Base-by-base conservation (phyloP, 2,888 invertebrate species). In the Tubulanus polymorphus region DNA sequence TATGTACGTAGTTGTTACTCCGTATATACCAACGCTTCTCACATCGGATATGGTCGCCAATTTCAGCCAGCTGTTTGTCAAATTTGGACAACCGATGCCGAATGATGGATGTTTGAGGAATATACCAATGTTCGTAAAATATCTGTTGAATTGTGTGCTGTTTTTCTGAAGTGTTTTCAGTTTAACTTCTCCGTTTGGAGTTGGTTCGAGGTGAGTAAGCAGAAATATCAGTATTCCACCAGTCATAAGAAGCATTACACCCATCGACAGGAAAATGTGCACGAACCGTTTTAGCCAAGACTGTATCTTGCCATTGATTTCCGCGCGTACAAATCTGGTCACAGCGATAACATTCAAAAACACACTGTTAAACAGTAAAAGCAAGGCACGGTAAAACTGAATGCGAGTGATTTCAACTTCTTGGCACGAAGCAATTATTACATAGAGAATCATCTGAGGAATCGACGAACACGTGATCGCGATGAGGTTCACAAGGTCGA, bases 371-470 rank as follows among this genome's bases (percentile, higher is more conserved):
- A 63, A 30, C 12, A 74, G 62, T n/a, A 70, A 56, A 6, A 71
- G 53, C 25, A 57, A 37, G 1, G 69, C 68, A 53, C 69, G 70
- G 10, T 55, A 54, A 23, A 70, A 51, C 58, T 69, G 68, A 54
- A 66, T 70, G 37, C 64, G 56, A 37, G 70, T 71, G 56, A 67
- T 61, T 8, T 69, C 66, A 27, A 69, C 69, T 41, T 58, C 58
- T 15, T 67, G 65, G 47, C 71, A 70, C 23, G 59, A n/a, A 10
- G 63, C 63, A 30, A 70, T 60, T 32, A 63, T 56, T 30, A 66
- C 54, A 52, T 63, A 69, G 32, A 69, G 57, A 0, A 62, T 53
- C 2, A 65, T 48, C 29, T 65, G 64, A 6, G 70, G 70, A 20
- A 69, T 55, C 47, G 70, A 68, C 45, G 64, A 64, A 0, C 67